Evolutionary conservation across 1,140 invertebrate species (phyloP), one percentile per base, ranked within the genome.

Genomic region (Holcopasites calliopsidis): DNA sequence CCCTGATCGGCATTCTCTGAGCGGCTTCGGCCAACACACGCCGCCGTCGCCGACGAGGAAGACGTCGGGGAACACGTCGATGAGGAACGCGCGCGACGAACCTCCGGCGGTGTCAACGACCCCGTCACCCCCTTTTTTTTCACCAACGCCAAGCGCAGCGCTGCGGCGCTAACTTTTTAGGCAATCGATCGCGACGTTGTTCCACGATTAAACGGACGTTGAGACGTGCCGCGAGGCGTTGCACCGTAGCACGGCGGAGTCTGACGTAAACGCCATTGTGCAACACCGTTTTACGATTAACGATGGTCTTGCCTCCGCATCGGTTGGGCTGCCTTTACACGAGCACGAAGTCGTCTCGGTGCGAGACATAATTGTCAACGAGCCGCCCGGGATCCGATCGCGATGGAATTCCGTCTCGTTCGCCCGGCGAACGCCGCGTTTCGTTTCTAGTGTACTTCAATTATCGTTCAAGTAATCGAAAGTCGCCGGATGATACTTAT

Each of bases 51-150:
- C 66, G 42, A 47, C 49, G 65, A 61, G 11, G 44, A 47, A 52
- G 23, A 61, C 66, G 80, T 81, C 76, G 77, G 83, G n/a, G n/a
- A n/a, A n/a, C n/a, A n/a, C n/a, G n/a, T n/a, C n/a, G 80, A 82
- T 61, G 57, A 61, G 76, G 68, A 6, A 16, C 13, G 16, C 35
- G 3, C 38, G 7, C 33, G 61, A 76, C 75, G 78, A 76, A 64
- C 72, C 61, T 81, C 72, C 71, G 65, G 28, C 86, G 68, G 87
- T 89, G 89, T 90, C 89, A 88, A 89, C 77, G 89, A 90, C 88
- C 89, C 87, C 81, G 69, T 69, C 75, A 76, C 58, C 80, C 79
- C 79, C 64, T 76, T 80, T 77, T 80, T 64, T 76, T 83, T 82
- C 76, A 68, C 55, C 66, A 76, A 73, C 76, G 76, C 65, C 44